These are phyloP conservation scores for Lepas anatifera DNA, from an alignment of 2,888 invertebrate genomes.

Conservation along the genomic window DNA sequence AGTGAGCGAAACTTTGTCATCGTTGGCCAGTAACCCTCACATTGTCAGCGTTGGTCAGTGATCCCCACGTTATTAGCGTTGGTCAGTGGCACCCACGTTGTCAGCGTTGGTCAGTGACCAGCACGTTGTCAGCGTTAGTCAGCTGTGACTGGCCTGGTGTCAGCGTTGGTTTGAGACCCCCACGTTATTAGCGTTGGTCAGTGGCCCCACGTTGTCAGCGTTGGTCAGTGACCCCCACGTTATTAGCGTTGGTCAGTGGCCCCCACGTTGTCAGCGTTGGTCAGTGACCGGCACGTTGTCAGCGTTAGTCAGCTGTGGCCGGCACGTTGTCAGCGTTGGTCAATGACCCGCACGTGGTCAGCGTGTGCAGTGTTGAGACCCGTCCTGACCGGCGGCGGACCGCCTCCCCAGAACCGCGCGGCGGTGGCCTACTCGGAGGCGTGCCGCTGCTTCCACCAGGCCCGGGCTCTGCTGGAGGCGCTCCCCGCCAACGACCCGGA, in stretches of 20 bases:
- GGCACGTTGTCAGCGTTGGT: background rate
- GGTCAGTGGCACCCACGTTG: no score
- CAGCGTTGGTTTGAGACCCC: no score
- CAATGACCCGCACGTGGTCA: background rate
- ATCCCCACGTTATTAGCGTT: no score
- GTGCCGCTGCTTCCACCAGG: constrained; percentile 84
- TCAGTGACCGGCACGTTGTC: background rate
- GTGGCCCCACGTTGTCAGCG: no score
- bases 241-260: no score
- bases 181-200: no score
- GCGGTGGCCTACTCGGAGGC: constrained; percentile 54
- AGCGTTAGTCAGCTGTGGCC: background rate
- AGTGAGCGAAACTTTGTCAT: no score
- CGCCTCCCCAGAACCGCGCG: background rate
- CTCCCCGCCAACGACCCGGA: constrained; percentile 67
- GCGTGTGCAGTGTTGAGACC: background rate
- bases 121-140: background rate
- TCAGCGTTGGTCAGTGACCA: background rate
- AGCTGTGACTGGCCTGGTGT: no score
- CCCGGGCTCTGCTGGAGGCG: constrained; percentile 68
- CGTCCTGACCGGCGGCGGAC: no score
- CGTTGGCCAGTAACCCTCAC: no score
- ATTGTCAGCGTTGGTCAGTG: no score
- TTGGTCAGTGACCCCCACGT: no score
- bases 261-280: background rate